phyloP scores from a whole-genome alignment of 2,797 vertebrate species.

The Acanthurus lineatus region DNA sequence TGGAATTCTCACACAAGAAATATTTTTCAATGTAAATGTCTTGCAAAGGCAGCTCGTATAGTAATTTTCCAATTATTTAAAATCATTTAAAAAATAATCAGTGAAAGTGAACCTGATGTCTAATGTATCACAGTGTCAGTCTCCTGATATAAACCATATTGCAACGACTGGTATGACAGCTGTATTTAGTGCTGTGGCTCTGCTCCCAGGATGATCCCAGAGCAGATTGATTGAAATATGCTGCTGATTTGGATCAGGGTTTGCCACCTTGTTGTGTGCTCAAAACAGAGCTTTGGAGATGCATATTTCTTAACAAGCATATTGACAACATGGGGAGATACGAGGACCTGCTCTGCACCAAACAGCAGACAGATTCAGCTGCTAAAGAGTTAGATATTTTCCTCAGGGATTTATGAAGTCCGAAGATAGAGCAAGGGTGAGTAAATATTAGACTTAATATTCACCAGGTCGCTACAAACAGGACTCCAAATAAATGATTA shows the following conservation, averaged over 20 bases:
- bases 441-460: neutral
- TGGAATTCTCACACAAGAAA: constrained; percentile 22
- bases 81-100: neutral
- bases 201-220: constrained; percentile 6
- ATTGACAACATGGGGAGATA: constrained; percentile 6
- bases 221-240: constrained; percentile 22
- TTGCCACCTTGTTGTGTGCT: constrained; percentile 3
- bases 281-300: constrained; percentile 17
- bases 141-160: neutral
- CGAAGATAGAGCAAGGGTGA: neutral
- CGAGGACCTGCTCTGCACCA: neutral
- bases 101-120: neutral
- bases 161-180: neutral
- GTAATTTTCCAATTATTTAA: constrained; percentile 15
- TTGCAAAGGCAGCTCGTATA: constrained; percentile 3
- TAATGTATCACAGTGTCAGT: constrained; percentile 16
- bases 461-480: neutral
- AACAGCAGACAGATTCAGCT: neutral
- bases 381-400: neutral
- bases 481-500: neutral
- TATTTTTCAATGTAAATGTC: constrained; percentile 13
- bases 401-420: neutral
- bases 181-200: constrained; percentile 15
- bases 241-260: constrained; percentile 14
- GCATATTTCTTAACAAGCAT: constrained; percentile 1